Evolutionary conservation across 1,140 invertebrate genomes (phyloP).

Genomic region (Drosophila pectinifera): DNA sequence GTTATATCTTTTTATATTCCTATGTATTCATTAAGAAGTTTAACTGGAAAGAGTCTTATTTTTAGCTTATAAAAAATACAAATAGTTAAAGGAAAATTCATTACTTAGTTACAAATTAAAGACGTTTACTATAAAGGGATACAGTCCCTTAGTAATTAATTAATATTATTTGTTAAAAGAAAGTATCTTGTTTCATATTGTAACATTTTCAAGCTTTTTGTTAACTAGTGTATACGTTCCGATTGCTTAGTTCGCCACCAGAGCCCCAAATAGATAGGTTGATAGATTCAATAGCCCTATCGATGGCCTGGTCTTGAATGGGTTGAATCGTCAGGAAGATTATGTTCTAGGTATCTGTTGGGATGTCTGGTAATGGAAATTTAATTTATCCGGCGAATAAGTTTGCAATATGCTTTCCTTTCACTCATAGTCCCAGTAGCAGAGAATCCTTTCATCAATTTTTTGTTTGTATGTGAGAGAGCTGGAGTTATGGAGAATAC

Average conservation of each 20-base stretch:
- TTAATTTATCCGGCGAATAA: constrained; percentile 37
- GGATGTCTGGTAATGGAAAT: constrained; percentile 39
- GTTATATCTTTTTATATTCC: too few relatives aligned
- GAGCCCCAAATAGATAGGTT: constrained; percentile 54
- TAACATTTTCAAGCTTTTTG: neutral
- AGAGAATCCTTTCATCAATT: too few relatives aligned
- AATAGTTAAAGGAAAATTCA: too few relatives aligned
- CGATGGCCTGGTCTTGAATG: constrained; percentile 18
- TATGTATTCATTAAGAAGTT: too few relatives aligned
- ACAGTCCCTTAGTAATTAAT: too few relatives aligned
- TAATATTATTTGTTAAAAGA: too few relatives aligned
- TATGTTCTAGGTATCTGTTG: constrained; percentile 13
- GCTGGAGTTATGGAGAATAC: too few relatives aligned
- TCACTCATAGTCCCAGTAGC: neutral
- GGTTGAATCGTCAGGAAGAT: constrained; percentile 44
- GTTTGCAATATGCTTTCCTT: constrained; percentile 6
- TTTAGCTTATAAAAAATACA: too few relatives aligned
- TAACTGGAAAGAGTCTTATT: too few relatives aligned
- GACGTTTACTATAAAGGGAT: too few relatives aligned
- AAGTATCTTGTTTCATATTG: too few relatives aligned
- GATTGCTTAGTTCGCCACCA: constrained; percentile 48
- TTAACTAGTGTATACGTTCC: constrained; percentile 17
- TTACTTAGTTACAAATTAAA: neutral
- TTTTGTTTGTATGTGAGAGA: too few relatives aligned
- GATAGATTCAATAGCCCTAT: constrained; percentile 58